Conservation (phyloP, 2,888 invertebrate genomes). For the Branchellion lobata region DNA sequence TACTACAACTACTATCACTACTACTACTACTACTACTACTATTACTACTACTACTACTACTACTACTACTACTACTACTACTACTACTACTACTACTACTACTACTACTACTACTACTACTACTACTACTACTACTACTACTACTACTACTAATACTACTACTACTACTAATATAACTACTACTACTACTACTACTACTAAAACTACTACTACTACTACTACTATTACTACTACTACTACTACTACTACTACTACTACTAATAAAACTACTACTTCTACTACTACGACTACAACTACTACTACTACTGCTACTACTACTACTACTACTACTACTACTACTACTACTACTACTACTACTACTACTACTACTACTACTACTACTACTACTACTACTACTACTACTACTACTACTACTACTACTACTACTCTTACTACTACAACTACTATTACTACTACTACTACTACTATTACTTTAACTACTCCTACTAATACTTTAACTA, state of each 20-base stretch:
- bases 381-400: slow-evolving; percentile 21
- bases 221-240: background rate
- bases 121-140: background rate
- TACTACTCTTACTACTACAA: slow-evolving; percentile 6
- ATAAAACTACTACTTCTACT: background rate
- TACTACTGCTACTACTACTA: slow-evolving; percentile 27
- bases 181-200: background rate
- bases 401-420: slow-evolving; percentile 23
- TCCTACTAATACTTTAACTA: too few relatives aligned
- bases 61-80: background rate
- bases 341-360: slow-evolving; percentile 27
- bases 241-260: background rate
- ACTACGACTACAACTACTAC: slow-evolving; percentile 17
- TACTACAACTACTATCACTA: background rate
- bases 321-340: slow-evolving; percentile 23
- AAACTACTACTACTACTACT: background rate
- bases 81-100: background rate
- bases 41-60: background rate
- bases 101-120: background rate
- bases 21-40: background rate
- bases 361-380: slow-evolving; percentile 27
- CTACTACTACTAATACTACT: background rate
- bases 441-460: background rate
- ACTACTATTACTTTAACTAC: too few relatives aligned
- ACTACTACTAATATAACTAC: background rate